Evolutionary conservation across 1,140 invertebrate genomes (phyloP), one percentile per base, ranked within the genome.

Genomic region (Apis cerana): DNA sequence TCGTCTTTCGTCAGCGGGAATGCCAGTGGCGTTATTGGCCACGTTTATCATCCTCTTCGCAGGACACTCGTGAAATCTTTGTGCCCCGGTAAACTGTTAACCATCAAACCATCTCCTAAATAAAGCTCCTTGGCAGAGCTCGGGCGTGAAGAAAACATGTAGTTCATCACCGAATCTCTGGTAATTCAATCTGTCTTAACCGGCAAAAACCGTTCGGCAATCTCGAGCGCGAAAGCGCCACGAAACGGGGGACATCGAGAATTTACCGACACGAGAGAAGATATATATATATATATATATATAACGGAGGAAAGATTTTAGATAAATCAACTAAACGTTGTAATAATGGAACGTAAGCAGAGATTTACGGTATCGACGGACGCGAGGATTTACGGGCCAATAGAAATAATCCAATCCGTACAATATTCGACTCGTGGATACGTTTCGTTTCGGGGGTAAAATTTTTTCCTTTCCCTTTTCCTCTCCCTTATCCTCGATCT

Each of bases 1-100:
- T 61, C 11, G 52, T 21, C 27, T 27, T n/a, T 23, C 17, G 33
- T 21, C 17, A 21, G 19, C 52, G 43, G 88, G 87, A 91, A 91
- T 91, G 86, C 82, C 85, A 43, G 85, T 75, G 84, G 86, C 87
- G 83, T 92, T 91, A 92, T 92, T 92, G 86, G 91, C 91, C 77
- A 71, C 91, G 85, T 91, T 92, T 91, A 92, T 91, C 90, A 92
- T 92, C 85, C 85, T 84, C 69, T 62, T 76, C 56, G 80, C 58
- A 80, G 85, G 77, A 85, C 71, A 85, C 70, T 72, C 64, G 48
- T 64, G 78, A 90, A 89, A 89, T 88, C 85, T 86, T 90, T 54
- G 59, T 52, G 23, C 59, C 33, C 33, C 5, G 64, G 65, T 67
- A 81, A 43, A 76, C 85, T 79, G 74, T 52, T 80, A 67, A 43